These are phyloP conservation scores for Pegoplata infirma DNA, from an alignment of 2,888 invertebrate species.

Conservation along the genomic window DNA sequence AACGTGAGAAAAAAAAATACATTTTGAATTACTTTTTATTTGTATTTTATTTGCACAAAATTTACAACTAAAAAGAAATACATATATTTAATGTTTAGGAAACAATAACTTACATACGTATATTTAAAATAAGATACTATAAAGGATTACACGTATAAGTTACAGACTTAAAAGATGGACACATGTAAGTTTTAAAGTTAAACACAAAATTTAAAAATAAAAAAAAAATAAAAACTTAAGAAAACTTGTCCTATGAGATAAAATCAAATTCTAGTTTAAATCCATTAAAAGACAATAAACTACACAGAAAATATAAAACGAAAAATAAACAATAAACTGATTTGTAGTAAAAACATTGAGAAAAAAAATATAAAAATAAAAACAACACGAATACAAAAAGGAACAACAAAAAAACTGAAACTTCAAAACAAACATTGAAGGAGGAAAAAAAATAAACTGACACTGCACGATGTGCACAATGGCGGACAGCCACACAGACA, in stretches of 20 bases:
- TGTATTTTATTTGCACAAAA: slow-evolving; percentile 22
- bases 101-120: slow-evolving; percentile 4
- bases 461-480: slow-evolving; percentile 11
- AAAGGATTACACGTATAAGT: slow-evolving; percentile 8
- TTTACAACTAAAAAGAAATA: slow-evolving; percentile 4
- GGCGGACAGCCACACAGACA: background rate
- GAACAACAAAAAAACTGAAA: slow-evolving; percentile 1
- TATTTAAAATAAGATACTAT: slow-evolving; percentile 12
- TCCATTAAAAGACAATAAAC: slow-evolving; percentile 36
- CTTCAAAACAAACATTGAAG: background rate
- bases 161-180: slow-evolving; percentile 16
- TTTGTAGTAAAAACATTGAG: slow-evolving; percentile 32
- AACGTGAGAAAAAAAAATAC: no score
- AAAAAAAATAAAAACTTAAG: background rate
- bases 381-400: background rate
- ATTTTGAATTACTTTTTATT: background rate
- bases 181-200: slow-evolving; percentile 7
- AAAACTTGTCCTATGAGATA: slow-evolving; percentile 36
- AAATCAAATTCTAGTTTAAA: slow-evolving; percentile 46
- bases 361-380: slow-evolving; percentile 14
- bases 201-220: slow-evolving; percentile 9
- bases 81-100: background rate
- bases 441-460: slow-evolving; percentile 17
- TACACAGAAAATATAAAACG: slow-evolving; percentile 30
- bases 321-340: slow-evolving; percentile 40